Conservation (phyloP, 2,888 invertebrate genomes). For the Apotomis turbidana region DNA sequence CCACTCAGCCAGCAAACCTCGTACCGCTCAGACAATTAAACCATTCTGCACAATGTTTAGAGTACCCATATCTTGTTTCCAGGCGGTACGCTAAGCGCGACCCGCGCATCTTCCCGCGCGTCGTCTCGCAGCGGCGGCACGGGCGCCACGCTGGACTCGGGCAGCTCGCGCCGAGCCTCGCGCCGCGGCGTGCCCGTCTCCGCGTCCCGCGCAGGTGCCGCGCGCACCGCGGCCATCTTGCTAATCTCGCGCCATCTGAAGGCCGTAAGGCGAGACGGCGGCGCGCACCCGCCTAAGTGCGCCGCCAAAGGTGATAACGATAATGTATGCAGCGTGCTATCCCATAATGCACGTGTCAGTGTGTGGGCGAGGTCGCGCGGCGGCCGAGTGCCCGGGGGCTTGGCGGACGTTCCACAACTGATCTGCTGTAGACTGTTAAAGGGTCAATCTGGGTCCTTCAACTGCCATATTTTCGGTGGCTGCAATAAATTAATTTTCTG, state of each 20-base stretch:
- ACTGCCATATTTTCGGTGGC: no score
- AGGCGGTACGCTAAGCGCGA: slow-evolving; percentile 64
- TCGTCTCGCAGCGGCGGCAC: slow-evolving; percentile 76
- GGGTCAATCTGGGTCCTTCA: no score
- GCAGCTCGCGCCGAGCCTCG: slow-evolving; percentile 80
- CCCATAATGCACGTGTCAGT: slow-evolving; percentile 75
- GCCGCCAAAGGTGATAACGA: slow-evolving; percentile 84
- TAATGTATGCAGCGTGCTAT: slow-evolving; percentile 82
- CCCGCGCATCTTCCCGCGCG: slow-evolving; percentile 66
- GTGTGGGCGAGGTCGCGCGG: slow-evolving; percentile 54
- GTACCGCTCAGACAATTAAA: background rate
- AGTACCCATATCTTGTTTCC: slow-evolving; percentile 52
- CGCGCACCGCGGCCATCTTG: slow-evolving; percentile 96
- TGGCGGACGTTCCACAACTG: background rate
- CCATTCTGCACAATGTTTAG: background rate
- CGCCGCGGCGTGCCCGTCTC: slow-evolving; percentile 89
- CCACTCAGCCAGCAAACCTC: no score
- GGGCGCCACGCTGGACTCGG: slow-evolving; percentile 73
- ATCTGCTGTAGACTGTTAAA: background rate
- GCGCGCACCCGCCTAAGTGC: slow-evolving; percentile 82
- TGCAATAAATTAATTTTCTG: no score
- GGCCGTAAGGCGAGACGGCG: slow-evolving; percentile 83
- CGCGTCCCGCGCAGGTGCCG: slow-evolving; percentile 96
- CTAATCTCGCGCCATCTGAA: slow-evolving; percentile 94
- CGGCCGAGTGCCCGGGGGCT: slow-evolving; percentile 47